Evolutionary conservation across 2,888 invertebrate genomes (phyloP), one percentile per base, ranked within the genome.

Genomic region (Dicyrtomina minuta): DNA sequence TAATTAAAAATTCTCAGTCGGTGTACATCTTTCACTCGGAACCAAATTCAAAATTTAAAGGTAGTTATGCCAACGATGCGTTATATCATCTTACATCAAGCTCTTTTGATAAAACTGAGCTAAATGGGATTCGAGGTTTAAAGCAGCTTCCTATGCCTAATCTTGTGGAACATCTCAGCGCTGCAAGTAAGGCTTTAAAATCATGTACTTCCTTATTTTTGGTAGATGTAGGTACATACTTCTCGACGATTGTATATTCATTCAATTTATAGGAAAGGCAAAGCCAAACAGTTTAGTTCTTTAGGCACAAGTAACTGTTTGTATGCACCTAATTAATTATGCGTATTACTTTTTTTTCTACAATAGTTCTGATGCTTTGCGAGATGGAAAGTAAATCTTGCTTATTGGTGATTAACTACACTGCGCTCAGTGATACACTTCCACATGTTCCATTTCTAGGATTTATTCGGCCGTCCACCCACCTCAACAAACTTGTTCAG

Each of bases 371-470:
- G 61, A 61, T 26, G 12, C 27, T 43, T 46, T 61, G 61, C 43
- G 61, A 61, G 43, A 61, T 61, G 61, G 26, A 20, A 44, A 46
- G 20, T 22, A 61, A 61, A 17, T 22, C 61, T 6, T 61, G 46
- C 20, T 13, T 46, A 10, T 2, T 24, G n/a, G 10, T 61, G 3
- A 26, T 46, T 15, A 46, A 22, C 17, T 61, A 61, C 26, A 46
- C 61, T 8, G 61, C 41, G 24, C 26, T 61, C 10, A 61, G 46
- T 44, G 61, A 61, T 15, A 46, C 27, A 6, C 24, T 46, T 4
- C 39, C 58, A n/a, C 58, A 58, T 15, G 13, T 64, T 24, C 64
- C 64, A 12, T 64, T 64, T n/a, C 44, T 33, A n/a, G 5, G 27
- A 20, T 49, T 64, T 17, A 51, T 64, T 13, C 20, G 49, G n/a